A percentile compares a stretch with the other conserved stretches of the same genome.
Evolutionary conservation across 2,888 invertebrate genomes (phyloP).

Genomic region (Apeira syringaria): DNA sequence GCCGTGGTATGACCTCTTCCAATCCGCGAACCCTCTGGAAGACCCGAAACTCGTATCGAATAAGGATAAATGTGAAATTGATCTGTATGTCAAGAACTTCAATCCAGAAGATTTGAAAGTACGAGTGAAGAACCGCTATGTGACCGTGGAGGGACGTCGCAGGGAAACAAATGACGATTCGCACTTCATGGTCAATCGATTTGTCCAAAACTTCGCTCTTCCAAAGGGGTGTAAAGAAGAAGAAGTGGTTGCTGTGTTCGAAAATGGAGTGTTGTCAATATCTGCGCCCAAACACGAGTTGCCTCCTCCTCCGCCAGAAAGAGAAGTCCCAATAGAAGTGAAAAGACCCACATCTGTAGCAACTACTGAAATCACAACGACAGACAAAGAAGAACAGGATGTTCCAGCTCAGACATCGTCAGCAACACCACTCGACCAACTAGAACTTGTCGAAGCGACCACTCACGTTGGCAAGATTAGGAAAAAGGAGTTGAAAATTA

Average conservation of each 20-base stretch:
- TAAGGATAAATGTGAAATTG: slow-evolving; percentile 58
- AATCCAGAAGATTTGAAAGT: slow-evolving; percentile 68
- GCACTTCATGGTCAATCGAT: slow-evolving; percentile 66
- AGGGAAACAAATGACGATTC: slow-evolving; percentile 53
- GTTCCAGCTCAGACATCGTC: slow-evolving; percentile 34
- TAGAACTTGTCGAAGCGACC: slow-evolving; percentile 61
- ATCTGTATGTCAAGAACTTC: slow-evolving; percentile 62
- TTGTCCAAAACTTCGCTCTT: slow-evolving; percentile 67
- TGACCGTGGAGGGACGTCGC: slow-evolving; percentile 67
- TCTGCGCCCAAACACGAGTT: slow-evolving; percentile 68
- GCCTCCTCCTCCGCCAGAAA: slow-evolving; percentile 68
- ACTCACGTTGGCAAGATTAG: slow-evolving; percentile 73
- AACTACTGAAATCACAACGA: slow-evolving; percentile 25
- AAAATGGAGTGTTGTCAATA: slow-evolving; percentile 60
- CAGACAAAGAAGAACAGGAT: slow-evolving; percentile 35
- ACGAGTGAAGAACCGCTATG: slow-evolving; percentile 68
- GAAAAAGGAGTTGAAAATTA: slow-evolving; percentile 71
- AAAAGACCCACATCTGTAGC: slow-evolving; percentile 38
- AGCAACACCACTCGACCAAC: slow-evolving; percentile 49
- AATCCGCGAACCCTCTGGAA: slow-evolving; percentile 59
- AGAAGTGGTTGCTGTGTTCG: slow-evolving; percentile 66
- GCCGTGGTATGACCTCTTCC: slow-evolving; percentile 72
- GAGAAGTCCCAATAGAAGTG: slow-evolving; percentile 67
- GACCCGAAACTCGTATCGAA: slow-evolving; percentile 68
- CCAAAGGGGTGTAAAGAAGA: slow-evolving; percentile 67